These are phyloP conservation scores for Dallia pectoralis DNA, from an alignment of 2,797 vertebrate species.

Conservation along the genomic window DNA sequence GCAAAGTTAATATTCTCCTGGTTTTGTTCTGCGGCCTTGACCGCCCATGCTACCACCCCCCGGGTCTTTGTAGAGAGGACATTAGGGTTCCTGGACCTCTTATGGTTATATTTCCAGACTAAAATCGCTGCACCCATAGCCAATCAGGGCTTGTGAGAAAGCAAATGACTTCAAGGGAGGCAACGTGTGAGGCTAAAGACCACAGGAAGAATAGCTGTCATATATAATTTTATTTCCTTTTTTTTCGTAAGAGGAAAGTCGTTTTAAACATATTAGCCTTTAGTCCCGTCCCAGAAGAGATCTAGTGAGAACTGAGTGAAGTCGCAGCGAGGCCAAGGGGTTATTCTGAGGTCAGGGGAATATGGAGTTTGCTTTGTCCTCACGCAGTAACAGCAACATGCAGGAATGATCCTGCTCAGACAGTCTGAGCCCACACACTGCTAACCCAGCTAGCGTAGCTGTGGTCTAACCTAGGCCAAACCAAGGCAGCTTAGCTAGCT, in stretches of 20 bases:
- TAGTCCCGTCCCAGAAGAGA: background rate
- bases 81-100: conserved; percentile 8
- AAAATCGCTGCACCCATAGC: background rate
- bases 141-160: conserved; percentile 12
- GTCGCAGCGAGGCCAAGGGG: conserved; percentile 22
- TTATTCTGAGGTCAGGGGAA: conserved; percentile 21
- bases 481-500: conserved; percentile 17
- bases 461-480: conserved; percentile 18
- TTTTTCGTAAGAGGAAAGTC: conserved; percentile 36
- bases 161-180: conserved; percentile 34
- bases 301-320: conserved; percentile 31
- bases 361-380: conserved; percentile 20
- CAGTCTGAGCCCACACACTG: conserved; percentile 55
- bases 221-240: too few relatives aligned
- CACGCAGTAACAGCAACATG: conserved; percentile 20
- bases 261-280: background rate
- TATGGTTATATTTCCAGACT: conserved; percentile 21
- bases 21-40: conserved; percentile 1
- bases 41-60: background rate
- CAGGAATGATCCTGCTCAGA: conserved; percentile 52
- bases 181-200: conserved; percentile 45
- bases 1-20: conserved; percentile 18
- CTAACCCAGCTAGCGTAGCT: conserved; percentile 47
- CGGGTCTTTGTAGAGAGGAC: conserved; percentile 24
- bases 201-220: conserved; percentile 54